Evolutionary conservation across 2,113 vertebrate genomes (phyloP).

Genomic region (Zosterops hypoxanthus): DNA sequence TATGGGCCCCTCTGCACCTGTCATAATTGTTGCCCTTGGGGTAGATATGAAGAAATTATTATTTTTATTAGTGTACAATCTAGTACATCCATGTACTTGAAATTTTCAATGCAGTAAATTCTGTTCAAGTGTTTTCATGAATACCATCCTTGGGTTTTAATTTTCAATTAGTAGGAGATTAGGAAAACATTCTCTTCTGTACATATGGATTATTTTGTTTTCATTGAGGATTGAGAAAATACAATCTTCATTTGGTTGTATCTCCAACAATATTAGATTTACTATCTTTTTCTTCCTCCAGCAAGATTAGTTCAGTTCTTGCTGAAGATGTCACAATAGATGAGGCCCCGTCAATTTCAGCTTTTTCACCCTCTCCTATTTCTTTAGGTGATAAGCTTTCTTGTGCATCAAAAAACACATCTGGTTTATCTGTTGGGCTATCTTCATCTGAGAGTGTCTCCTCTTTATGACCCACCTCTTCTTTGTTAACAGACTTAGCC

Average conservation of each 20-base stretch:
- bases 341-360: background rate
- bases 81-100: background rate
- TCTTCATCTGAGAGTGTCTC: conserved; percentile 49
- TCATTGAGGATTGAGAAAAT: background rate
- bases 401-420: conserved; percentile 71
- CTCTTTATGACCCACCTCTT: background rate
- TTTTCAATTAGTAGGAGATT: background rate
- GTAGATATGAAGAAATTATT: background rate
- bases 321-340: conserved; percentile 44
- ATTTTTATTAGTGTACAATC: background rate
- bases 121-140: background rate
- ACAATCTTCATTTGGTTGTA: background rate
- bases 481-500: conserved; percentile 2
- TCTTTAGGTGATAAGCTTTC: conserved; percentile 72
- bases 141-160: background rate
- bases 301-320: conserved; percentile 64
- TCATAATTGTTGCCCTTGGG: background rate
- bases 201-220: background rate
- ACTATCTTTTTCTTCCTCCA: conserved; percentile 12
- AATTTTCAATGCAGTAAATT: background rate
- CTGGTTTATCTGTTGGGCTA: conserved; percentile 42
- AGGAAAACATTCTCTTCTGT: background rate
- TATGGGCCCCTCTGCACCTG: background rate
- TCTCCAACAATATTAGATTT: background rate
- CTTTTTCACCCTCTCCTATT: background rate